Evolutionary conservation across 2,888 invertebrate species (phyloP).

Genomic region (Drosophila mayaguana): DNA sequence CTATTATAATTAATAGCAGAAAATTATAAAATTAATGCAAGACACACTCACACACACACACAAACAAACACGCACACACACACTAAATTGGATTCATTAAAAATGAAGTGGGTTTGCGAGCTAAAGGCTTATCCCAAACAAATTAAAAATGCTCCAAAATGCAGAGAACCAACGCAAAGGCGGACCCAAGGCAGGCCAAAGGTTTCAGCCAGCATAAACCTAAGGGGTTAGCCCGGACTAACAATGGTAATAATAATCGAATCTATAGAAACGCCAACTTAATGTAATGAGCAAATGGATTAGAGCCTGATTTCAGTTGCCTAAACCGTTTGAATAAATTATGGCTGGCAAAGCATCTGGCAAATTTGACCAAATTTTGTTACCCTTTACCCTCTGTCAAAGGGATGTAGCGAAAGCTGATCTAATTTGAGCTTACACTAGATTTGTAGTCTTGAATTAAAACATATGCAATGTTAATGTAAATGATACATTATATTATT

Average conservation of each 20-base stretch:
- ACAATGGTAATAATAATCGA: slow-evolving; percentile 50
- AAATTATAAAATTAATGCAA: slow-evolving; percentile 80
- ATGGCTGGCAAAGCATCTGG: slow-evolving; percentile 8
- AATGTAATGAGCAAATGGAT: slow-evolving; percentile 39
- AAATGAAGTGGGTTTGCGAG: slow-evolving; percentile 73
- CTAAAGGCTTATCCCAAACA: slow-evolving; percentile 68
- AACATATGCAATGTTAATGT: no score
- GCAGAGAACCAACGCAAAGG: background rate
- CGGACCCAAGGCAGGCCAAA: slow-evolving; percentile 22
- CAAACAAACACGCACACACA: slow-evolving; percentile 11
- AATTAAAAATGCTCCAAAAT: slow-evolving; percentile 53
- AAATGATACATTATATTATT: no score
- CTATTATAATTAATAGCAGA: slow-evolving; percentile 79
- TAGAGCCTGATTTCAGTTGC: slow-evolving; percentile 34
- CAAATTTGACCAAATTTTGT: slow-evolving; percentile 3
- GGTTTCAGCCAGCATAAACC: slow-evolving; percentile 30
- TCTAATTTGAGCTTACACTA: background rate
- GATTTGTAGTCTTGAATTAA: no score
- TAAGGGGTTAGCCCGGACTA: background rate
- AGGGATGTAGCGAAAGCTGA: background rate
- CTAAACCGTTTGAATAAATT: slow-evolving; percentile 27
- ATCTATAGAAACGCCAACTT: slow-evolving; percentile 21
- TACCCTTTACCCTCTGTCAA: background rate
- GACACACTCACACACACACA: slow-evolving; percentile 44
- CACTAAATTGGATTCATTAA: slow-evolving; percentile 77